A percentile compares a stretch with the other conserved stretches of the same genome.
Evolutionary conservation across 2,797 vertebrate species (phyloP).

Genomic region (Periophthalmus magnuspinnatus): DNA sequence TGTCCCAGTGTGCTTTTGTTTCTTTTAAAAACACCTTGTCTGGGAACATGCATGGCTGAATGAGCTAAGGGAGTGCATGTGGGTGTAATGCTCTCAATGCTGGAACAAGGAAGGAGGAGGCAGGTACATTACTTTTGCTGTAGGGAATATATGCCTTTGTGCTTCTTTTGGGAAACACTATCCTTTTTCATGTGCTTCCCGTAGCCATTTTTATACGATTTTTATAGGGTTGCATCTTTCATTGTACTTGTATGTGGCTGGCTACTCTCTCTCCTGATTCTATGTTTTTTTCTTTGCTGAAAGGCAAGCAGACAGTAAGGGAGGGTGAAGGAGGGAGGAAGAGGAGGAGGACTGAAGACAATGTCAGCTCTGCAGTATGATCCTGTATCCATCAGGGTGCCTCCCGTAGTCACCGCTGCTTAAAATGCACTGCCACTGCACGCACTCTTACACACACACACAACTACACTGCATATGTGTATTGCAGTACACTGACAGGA

Average conservation of each 20-base stretch:
- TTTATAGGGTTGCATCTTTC: slow-evolving; percentile 26
- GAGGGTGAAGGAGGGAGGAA: slow-evolving; percentile 53
- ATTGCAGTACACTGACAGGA: slow-evolving; percentile 53
- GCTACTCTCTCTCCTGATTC: slow-evolving; percentile 31
- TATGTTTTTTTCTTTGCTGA: slow-evolving; percentile 62
- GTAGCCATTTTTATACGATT: not conserved
- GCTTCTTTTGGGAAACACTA: slow-evolving; percentile 26
- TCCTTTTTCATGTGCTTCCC: not conserved
- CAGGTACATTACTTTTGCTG: slow-evolving; percentile 33
- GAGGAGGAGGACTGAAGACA: slow-evolving; percentile 70
- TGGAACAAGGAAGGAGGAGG: slow-evolving; percentile 11
- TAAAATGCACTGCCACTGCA: slow-evolving; percentile 64
- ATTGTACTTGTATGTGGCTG: slow-evolving; percentile 30
- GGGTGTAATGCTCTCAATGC: slow-evolving; percentile 23
- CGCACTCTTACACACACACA: slow-evolving; percentile 21
- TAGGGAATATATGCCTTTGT: slow-evolving; percentile 36
- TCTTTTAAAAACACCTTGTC: slow-evolving; percentile 50
- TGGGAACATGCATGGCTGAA: slow-evolving; percentile 59
- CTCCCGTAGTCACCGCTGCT: slow-evolving; percentile 71
- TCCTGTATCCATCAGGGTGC: slow-evolving; percentile 73
- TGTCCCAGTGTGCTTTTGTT: slow-evolving; percentile 38
- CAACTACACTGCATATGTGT: slow-evolving; percentile 12
- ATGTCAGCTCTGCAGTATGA: slow-evolving; percentile 75
- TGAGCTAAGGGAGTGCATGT: slow-evolving; percentile 28
- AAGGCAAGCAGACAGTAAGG: slow-evolving; percentile 68